Conservation (phyloP, 2,888 invertebrate species). For the Eulithis testata region DNA sequence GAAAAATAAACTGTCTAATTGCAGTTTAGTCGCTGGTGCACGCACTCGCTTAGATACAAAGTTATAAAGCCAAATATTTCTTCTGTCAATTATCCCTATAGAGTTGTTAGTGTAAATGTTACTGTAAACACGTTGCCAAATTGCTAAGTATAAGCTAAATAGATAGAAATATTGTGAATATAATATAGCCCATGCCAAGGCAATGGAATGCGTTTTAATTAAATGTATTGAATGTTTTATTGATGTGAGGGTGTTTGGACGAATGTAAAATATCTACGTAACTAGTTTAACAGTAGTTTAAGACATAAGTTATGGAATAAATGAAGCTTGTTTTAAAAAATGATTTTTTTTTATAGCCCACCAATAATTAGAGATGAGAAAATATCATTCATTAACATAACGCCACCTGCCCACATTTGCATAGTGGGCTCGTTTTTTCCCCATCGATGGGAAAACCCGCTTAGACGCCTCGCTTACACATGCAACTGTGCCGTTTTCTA, state of each 20-base stretch:
- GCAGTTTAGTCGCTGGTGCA: too few species aligned
- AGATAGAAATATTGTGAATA: slow-evolving; percentile 79
- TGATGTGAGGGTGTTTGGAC: slow-evolving; percentile 49
- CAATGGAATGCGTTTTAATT: slow-evolving; percentile 70
- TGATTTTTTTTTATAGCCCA: background rate
- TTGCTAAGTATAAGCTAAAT: slow-evolving; percentile 73
- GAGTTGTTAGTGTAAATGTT: slow-evolving; percentile 69
- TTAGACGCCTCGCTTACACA: too few species aligned
- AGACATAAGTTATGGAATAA: slow-evolving; percentile 71
- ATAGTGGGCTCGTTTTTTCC: too few species aligned
- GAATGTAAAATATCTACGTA: slow-evolving; percentile 63
- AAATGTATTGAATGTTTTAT: slow-evolving; percentile 67
- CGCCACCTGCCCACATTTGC: too few species aligned
- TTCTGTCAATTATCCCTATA: slow-evolving; percentile 80
- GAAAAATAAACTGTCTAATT: too few species aligned
- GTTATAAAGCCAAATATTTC: slow-evolving; percentile 52
- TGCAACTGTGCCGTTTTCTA: too few species aligned
- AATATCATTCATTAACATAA: too few species aligned
- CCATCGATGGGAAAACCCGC: too few species aligned
- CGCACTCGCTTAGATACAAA: background rate
- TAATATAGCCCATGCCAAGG: slow-evolving; percentile 62
- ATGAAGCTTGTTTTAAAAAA: slow-evolving; percentile 83
- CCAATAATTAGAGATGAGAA: too few species aligned
- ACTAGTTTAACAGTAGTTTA: slow-evolving; percentile 62
- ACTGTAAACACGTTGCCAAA: slow-evolving; percentile 80